Conservation (phyloP, 2,888 invertebrate genomes). For the Cryptops parisi region DNA sequence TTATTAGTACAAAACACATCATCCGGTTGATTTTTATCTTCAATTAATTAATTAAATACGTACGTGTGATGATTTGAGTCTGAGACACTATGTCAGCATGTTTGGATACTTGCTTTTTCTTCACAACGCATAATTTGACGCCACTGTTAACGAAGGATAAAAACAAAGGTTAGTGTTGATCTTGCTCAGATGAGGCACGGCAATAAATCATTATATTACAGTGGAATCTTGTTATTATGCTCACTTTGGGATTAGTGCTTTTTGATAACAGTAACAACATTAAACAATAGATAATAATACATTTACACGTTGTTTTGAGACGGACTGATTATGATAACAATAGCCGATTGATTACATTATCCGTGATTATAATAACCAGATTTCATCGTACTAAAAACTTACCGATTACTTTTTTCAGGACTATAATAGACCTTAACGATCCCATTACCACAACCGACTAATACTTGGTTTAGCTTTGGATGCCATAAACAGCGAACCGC, state of each 20-base stretch:
- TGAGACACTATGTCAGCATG: constrained; percentile 75
- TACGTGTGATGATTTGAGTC: constrained; percentile 82
- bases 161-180: constrained; percentile 12
- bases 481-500: constrained; percentile 89
- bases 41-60: constrained; percentile 21
- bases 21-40: too few relatives aligned
- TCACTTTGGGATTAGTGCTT: too few relatives aligned
- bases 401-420: constrained; percentile 54
- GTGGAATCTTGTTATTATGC: too few relatives aligned
- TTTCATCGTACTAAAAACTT: constrained; percentile 6
- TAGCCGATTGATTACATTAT: too few relatives aligned
- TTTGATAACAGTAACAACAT: too few relatives aligned
- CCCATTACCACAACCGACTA: constrained; percentile 84
- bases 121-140: constrained; percentile 75
- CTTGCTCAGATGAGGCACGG: background rate
- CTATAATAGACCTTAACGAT: constrained; percentile 82
- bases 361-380: too few relatives aligned
- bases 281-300: too few relatives aligned
- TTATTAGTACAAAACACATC: too few relatives aligned
- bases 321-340: too few relatives aligned
- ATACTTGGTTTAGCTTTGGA: constrained; percentile 92
- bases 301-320: too few relatives aligned
- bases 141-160: too few relatives aligned
- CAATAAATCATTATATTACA: background rate
- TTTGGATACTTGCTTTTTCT: constrained; percentile 59